Base-by-base conservation (phyloP, 1,140 invertebrate genomes). In the Liolophura sinensis region DNA sequence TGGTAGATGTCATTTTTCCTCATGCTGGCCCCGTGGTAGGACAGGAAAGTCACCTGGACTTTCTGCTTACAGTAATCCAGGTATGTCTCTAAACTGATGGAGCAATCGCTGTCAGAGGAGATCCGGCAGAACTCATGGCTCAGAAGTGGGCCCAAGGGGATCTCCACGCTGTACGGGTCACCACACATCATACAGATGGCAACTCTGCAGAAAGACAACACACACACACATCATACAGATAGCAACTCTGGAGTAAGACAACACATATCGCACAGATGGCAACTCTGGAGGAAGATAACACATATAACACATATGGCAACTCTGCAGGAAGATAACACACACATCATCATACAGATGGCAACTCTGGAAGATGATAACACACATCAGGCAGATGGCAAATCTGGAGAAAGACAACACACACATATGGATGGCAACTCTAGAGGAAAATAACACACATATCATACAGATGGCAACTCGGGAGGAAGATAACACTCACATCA, bases 131-230 rank as follows among this genome's bases (percentile, higher is more conserved):
- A 92, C 62, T 93, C 92, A 82, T 97, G 93, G 76, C 90, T 91
- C 50, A 98, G 86, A 64, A 98, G 85, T 1, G 96, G 95, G 48
- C 90, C 90, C 20, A 98, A 86, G 56, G 97, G 92, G 70, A 93
- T 92, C 82, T 96, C 94, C 51, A 96, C 90, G 1, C 91, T 92
- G 78, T 92, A 97, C 18, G 94, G 93, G 86, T 98, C 96, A 54
- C 95, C 96, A 86, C 96, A 99, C 82, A 98, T 95, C 89, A 98
- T 92, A 82, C 95, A 97, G 89, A 98, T 93, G 76, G 97, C 93
- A 83, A 98, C 94, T 72, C 85, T 85, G 68, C 67, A 76, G 76
- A 54, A 40, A 55, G 61, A 63, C 56, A 60, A 68, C 5, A 16
- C 24, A 57, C 24, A 52, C 31, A 61, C 20, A 54, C 24, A 14